Conservation (phyloP, 2,888 invertebrate species). For the Abscondita cerata region DNA sequence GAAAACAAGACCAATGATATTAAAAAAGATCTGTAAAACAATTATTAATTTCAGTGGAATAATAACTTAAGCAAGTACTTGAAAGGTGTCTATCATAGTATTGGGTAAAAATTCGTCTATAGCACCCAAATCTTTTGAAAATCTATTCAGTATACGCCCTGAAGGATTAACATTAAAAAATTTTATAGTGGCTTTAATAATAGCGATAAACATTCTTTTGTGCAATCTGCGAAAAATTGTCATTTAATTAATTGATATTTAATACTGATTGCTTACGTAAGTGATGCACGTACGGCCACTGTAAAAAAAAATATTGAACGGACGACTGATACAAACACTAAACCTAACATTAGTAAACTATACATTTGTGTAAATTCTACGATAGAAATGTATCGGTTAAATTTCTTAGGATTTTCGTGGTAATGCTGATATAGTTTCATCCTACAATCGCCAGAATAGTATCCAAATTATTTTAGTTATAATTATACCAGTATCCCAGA, state of each 20-base stretch:
- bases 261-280: conserved; percentile 49
- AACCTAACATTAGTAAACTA: conserved; percentile 54
- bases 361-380: conserved; percentile 57
- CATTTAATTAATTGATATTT: not conserved
- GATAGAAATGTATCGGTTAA: conserved; percentile 40
- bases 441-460: too few species aligned
- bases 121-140: conserved; percentile 72
- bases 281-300: conserved; percentile 70
- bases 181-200: conserved; percentile 69
- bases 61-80: conserved; percentile 47
- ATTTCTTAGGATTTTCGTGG: too few species aligned
- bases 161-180: conserved; percentile 84
- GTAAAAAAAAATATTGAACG: conserved; percentile 63
- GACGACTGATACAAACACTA: conserved; percentile 56
- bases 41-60: too few species aligned
- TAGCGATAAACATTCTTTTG: conserved; percentile 73
- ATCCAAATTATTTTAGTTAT: too few species aligned
- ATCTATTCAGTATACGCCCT: conserved; percentile 70
- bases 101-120: conserved; percentile 63
- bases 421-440: conserved; percentile 34
- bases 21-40: conserved; percentile 64
- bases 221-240: conserved; percentile 67
- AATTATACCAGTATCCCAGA: conserved; percentile 50
- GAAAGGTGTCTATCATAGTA: conserved; percentile 58
- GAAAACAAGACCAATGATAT: conserved; percentile 78